Evolutionary conservation across 2,888 invertebrate genomes (phyloP).

Genomic region (Brachynemurus nebulosus): DNA sequence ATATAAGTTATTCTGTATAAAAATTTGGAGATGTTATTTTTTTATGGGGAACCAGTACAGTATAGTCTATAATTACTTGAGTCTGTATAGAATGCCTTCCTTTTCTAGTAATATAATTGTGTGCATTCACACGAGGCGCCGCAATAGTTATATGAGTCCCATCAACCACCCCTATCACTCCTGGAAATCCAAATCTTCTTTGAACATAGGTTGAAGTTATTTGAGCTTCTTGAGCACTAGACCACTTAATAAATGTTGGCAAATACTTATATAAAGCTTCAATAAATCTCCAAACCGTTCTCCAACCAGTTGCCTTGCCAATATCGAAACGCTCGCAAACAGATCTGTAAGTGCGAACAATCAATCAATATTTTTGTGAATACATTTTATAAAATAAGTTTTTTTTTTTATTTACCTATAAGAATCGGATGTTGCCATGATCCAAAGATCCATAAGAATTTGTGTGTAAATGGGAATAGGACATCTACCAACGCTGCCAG

Average conservation of each 20-base stretch:
- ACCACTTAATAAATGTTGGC: constrained; percentile 17
- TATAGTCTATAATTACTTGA: constrained; percentile 8
- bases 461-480: constrained; percentile 12
- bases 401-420: constrained; percentile 10
- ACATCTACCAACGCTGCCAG: constrained; percentile 8
- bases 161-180: constrained; percentile 12
- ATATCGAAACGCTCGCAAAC: constrained; percentile 17
- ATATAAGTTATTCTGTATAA: not conserved
- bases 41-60: too few relatives aligned
- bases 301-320: constrained; percentile 16
- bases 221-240: constrained; percentile 12
- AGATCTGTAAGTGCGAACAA: constrained; percentile 13
- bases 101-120: constrained; percentile 9
- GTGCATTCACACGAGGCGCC: constrained; percentile 1
- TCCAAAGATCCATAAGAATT: constrained; percentile 13
- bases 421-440: constrained; percentile 14
- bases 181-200: constrained; percentile 8
- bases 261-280: constrained; percentile 12
- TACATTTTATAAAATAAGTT: not conserved
- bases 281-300: constrained; percentile 16
- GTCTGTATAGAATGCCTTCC: constrained; percentile 11
- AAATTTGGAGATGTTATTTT: not conserved
- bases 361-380: not conserved
- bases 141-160: constrained; percentile 12
- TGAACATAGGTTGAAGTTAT: constrained; percentile 4